A percentile compares a stretch with the other conserved stretches of the same genome.
phyloP scores from a whole-genome alignment of 2,113 vertebrate genomes.

The Myxocyprinus asiaticus region DNA sequence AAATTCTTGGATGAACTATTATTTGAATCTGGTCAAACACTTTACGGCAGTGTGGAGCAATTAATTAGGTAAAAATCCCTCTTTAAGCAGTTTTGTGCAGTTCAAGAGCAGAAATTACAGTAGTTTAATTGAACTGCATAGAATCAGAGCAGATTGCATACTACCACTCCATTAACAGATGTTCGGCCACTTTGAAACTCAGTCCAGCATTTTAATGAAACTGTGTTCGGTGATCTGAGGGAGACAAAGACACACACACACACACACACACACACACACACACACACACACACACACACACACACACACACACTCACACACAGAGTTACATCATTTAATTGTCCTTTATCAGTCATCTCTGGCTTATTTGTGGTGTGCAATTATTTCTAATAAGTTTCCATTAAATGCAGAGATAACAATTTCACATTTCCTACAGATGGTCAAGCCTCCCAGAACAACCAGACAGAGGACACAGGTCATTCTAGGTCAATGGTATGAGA shows the following conservation, averaged over 20 bases:
- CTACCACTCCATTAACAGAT: neutral
- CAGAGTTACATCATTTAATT: neutral
- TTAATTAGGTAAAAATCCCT: no score
- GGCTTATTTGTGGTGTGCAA: neutral
- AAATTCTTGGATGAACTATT: no score
- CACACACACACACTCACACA: no score
- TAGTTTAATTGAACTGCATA: no score
- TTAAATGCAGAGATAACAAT: constrained; percentile 4
- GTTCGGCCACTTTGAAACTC: neutral
- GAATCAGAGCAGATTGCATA: no score
- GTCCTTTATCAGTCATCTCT: neutral
- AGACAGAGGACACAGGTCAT: constrained; percentile 6
- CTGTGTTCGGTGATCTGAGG: neutral
- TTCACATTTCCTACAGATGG: constrained; percentile 1
- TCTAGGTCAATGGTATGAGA: neutral
- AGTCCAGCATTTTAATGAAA: neutral
- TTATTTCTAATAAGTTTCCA: neutral
- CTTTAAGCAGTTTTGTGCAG: no score
- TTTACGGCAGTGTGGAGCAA: no score
- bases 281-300: no score
- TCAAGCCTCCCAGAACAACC: neutral
- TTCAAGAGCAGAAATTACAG: no score
- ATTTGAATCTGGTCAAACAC: no score
- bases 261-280: no score
- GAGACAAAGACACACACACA: neutral